Evolutionary conservation across 2,797 vertebrate species (phyloP).

Genomic region (Sebastiscus tertius): DNA sequence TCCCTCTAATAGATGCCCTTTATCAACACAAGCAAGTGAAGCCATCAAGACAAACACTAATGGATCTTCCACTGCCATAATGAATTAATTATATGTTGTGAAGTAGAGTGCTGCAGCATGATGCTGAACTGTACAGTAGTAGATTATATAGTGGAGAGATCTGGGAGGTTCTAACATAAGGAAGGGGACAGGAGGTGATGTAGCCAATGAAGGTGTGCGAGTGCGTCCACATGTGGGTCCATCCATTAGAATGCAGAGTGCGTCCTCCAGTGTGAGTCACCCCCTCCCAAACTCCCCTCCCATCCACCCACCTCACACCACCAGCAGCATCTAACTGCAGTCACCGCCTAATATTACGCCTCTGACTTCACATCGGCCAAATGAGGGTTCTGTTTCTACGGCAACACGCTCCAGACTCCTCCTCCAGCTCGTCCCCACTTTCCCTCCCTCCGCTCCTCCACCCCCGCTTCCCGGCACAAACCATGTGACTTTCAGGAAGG

Average conservation of each 20-base stretch:
- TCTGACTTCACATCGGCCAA: slow-evolving; percentile 83
- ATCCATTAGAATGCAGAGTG: slow-evolving; percentile 79
- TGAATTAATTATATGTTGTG: slow-evolving; percentile 67
- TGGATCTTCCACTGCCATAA: slow-evolving; percentile 52
- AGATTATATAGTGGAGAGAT: not conserved
- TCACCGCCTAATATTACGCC: slow-evolving; percentile 81
- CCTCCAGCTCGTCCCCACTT: slow-evolving; percentile 49
- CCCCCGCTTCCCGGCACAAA: slow-evolving; percentile 70
- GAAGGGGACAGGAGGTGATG: slow-evolving; percentile 1
- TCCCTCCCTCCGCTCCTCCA: slow-evolving; percentile 22
- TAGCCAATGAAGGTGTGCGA: slow-evolving; percentile 28
- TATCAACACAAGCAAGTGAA: slow-evolving; percentile 46
- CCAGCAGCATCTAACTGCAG: slow-evolving; percentile 75
- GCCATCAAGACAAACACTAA: slow-evolving; percentile 47
- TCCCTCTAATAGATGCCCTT: slow-evolving; percentile 63
- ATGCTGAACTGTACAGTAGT: slow-evolving; percentile 11
- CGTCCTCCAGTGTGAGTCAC: slow-evolving; percentile 77
- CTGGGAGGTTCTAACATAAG: not conserved
- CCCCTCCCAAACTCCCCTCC: slow-evolving; percentile 1
- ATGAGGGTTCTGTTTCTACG: slow-evolving; percentile 83
- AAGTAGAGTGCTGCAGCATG: slow-evolving; percentile 22
- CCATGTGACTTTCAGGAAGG: slow-evolving; percentile 83
- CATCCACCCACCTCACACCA: slow-evolving; percentile 66
- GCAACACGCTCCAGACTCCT: slow-evolving; percentile 78
- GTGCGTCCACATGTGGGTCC: slow-evolving; percentile 21